Evolutionary conservation across 1,140 invertebrate genomes (phyloP), one percentile per base, ranked within the genome.

Genomic region (Hydropsyche tenuis): DNA sequence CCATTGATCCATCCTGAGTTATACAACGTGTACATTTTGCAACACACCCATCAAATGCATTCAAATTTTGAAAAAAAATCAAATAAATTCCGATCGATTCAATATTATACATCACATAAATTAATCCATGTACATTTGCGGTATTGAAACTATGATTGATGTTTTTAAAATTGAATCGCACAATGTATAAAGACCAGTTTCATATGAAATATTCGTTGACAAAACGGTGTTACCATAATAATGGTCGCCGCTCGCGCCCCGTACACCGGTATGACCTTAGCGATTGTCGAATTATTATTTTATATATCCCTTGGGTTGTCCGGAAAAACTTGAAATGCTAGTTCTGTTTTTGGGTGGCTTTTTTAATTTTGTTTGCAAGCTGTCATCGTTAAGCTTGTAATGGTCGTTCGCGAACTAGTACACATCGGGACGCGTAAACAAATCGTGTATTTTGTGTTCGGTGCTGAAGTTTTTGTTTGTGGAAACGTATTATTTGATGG

Each of bases 211-310:
- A 20, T 27, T 18, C 42, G 65, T 68, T 68, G 65, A 68, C 65
- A 68, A 68, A 68, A 68, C 45, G 65, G 18, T 68, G 65, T 68
- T 68, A 68, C 65, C 65, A 68, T 68, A 68, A 68, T 68, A 68
- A 68, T 68, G 65, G 65, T 66, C 63, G 63, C 14, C 12, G 63
- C 63, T 66, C 63, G 63, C 63, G 63, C 63, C 63, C 63, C 45
- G 4, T 9, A n/a, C n/a, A 43, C 65, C 42, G 14, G 45, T 23
- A 43, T 68, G 65, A 68, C 65, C 65, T 22, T 9, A n/a, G 1
- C 65, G 45, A 68, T 68, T 68, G 65, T 68, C 43, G 23, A 68
- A 45, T 68, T 68, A 68, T 68, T 48, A 68, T 68, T 68, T 23
- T 48, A 9, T 65, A 27, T 18, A 22, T 45, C 16, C 18, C n/a